These are phyloP conservation scores for Catostylus mosaicus DNA, from an alignment of 30 jellyfish, hydroid and myxozoan species.

Conservation along the genomic window DNA sequence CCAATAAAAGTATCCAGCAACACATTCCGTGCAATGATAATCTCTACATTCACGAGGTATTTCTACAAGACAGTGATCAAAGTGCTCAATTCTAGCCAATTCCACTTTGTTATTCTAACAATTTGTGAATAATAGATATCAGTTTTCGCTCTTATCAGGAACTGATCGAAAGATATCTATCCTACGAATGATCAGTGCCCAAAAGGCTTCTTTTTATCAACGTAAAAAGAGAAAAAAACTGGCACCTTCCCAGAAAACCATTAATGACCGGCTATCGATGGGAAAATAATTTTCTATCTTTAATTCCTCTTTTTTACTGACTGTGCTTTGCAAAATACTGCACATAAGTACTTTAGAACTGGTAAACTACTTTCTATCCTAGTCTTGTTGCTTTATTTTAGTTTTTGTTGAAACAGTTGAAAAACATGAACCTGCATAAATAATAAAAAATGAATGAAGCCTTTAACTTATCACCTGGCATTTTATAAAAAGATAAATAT, in stretches of 20 bases:
- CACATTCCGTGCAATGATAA: constrained; percentile 34
- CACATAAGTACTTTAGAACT: no score
- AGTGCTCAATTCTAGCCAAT: neutral
- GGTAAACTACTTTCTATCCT: no score
- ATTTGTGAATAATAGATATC: neutral
- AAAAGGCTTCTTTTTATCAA: neutral
- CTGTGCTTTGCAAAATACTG: no score
- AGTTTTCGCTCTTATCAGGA: neutral
- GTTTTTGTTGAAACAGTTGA: no score
- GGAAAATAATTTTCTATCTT: no score
- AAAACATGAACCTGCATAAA: no score
- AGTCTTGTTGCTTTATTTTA: no score
- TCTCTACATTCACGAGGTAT: constrained; percentile 36
- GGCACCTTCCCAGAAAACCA: neutral
- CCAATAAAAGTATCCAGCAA: constrained; percentile 24
- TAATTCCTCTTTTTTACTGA: no score
- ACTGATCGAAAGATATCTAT: neutral
- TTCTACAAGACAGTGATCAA: constrained; percentile 14
- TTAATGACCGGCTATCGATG: no score
- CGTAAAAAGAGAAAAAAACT: neutral
- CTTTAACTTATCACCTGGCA: no score
- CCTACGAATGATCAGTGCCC: neutral
- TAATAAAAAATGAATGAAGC: no score
- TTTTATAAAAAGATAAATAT: no score
- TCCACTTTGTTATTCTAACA: neutral